Base-by-base conservation (phyloP, 2,888 invertebrate genomes). In the Icerya purchasi region DNA sequence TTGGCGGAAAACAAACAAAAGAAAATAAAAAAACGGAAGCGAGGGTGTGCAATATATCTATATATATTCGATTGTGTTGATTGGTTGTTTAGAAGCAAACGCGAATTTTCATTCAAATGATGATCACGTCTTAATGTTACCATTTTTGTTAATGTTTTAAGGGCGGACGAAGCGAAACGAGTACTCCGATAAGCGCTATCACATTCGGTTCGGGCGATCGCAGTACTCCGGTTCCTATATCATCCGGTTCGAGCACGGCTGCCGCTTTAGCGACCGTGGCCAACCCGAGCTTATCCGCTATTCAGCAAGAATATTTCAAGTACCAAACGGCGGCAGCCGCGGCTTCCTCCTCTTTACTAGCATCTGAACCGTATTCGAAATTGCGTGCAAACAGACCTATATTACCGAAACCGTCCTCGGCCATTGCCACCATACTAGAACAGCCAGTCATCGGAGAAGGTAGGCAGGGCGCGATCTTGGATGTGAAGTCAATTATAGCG, bases 401-500 rank as follows among this genome's bases (percentile, higher is more conserved):
- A 62, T 67, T 76, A 57, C 74, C 74, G 24, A 74, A 73, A 64
- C 71, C 71, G 1, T 71, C 72, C 66, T 72, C 69, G 5, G 36
- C 36, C 14, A 36, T 36, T 8, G 36, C 36, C 8, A 8, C 36
- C 14, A 36, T 36, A 36, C 36, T 36, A 14, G 36, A 36, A 36
- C 36, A 36, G 36, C 36, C 81, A 18, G 78, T 79, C 60, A 70
- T 80, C 60, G 76, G 78, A 0, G 79, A 78, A 72, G 84, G 84
- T 0, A 75, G 83, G 1, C 85, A 85, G 68, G 82, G 85, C 0
- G 81, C 84, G 0, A 82, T 83, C n/a, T 79, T 86, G 61, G 86
- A 88, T 69, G 86, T 87, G 0, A 81, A 84, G 68, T 83, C 85
- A 2, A 84, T 87, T 60, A 85, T 86, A 67, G 86, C 85, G 0